Percentiles rank a stretch among this genome's conserved stretches.
Evolutionary conservation across 2,113 vertebrate genomes (phyloP).

Genomic region (Phainopepla nitens): DNA sequence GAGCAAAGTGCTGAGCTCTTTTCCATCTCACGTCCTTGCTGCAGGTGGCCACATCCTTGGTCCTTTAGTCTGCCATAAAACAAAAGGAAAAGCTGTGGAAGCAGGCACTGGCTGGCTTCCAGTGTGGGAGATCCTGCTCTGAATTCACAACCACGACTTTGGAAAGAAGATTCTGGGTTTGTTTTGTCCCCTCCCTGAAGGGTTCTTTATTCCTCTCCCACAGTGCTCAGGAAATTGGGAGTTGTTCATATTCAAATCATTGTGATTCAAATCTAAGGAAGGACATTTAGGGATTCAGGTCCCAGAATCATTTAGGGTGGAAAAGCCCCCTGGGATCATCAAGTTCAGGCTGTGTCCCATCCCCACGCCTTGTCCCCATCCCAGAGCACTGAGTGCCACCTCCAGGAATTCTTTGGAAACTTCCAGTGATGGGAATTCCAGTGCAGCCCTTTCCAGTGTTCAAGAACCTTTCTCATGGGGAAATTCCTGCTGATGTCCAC

Average conservation of each 20-base stretch:
- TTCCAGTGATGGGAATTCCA: background rate
- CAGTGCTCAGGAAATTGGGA: background rate
- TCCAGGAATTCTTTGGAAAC: background rate
- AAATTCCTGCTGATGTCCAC: background rate
- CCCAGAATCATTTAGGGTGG: background rate
- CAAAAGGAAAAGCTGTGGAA: background rate
- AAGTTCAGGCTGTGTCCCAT: fast-evolving
- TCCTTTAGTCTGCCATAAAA: background rate
- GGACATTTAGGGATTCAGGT: background rate
- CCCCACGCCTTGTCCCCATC: background rate
- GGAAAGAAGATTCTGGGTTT: background rate
- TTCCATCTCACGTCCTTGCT: background rate
- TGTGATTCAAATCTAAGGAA: background rate
- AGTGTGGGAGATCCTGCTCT: fast-evolving
- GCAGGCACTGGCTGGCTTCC: background rate
- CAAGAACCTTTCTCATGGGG: background rate
- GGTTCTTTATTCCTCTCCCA: background rate
- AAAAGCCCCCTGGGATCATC: background rate
- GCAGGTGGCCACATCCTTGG: background rate
- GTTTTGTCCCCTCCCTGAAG: background rate
- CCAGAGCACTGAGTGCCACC: background rate
- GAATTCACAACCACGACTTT: background rate
- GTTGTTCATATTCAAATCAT: background rate
- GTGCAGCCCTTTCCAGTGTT: background rate
- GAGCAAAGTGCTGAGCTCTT: background rate